Evolutionary conservation across 35 echinoderm and acorn worm genomes (phyloP), one percentile per base, ranked within the genome.

Genomic region (Strongylocentrotus purpuratus): DNA sequence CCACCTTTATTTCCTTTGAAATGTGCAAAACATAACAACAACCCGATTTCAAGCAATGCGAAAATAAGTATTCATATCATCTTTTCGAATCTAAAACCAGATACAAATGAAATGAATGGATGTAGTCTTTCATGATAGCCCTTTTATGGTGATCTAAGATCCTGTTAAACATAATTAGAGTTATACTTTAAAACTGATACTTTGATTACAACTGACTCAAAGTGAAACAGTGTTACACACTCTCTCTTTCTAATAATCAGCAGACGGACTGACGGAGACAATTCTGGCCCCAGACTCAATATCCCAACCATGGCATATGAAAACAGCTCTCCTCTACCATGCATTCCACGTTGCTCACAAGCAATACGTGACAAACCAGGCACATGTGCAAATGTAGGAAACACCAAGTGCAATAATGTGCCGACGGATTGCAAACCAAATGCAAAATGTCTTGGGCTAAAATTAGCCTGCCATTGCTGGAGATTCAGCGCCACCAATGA

Each of bases 391-490:
- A 78, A 78, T 78, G 65, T 78, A 78, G 65, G 28, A 78, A 28
- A 78, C 28, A 78, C 65, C 65, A 78, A 78, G 65, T 78, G 65
- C 65, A 78, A 78, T 78, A 78, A 78, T 78, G 65, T 78, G 65
- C n/a, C 65, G 65, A 78, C 28, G 65, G 65, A 78, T 78, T 78
- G 65, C 65, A n/a, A n/a, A 78, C 65, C 65, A 78, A 78, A 78
- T 78, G 65, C 65, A 78, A 78, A 78, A 78, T 78, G 65, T 78
- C 65, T 78, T 78, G 65, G 65, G 65, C 65, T 78, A 78, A 28
- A 78, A 15, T 78, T 78, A n/a, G 65, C 65, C 65, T n/a, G 65
- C 4, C 65, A 78, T 78, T 78, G n/a, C 20, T 28, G 65, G 65
- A 78, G 65, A 28, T 78, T 78, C 65, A 28, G 20, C 8, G 20